These are phyloP conservation scores for Tetramorium alpestre DNA, from an alignment of 1,140 invertebrate genomes.

Conservation along the genomic window DNA sequence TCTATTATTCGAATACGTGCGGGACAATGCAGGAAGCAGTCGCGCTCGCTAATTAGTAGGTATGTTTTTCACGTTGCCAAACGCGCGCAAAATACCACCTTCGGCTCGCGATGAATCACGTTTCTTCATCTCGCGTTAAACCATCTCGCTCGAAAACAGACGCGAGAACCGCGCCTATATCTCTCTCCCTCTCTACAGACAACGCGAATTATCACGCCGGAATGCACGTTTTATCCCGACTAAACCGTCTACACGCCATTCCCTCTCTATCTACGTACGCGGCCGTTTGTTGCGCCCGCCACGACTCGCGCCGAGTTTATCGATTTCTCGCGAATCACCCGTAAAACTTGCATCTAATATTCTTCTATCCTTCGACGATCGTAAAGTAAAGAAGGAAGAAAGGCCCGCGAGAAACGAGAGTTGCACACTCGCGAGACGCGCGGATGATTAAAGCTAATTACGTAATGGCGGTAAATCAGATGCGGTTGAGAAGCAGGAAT, in stretches of 20 bases:
- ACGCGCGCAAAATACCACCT: background rate
- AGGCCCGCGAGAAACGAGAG: background rate
- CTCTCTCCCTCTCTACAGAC: background rate
- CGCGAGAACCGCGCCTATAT: slow-evolving; percentile 22
- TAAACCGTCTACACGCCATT: background rate
- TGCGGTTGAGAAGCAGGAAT: background rate
- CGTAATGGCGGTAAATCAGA: slow-evolving; percentile 24
- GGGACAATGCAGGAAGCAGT: background rate
- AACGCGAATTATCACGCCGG: slow-evolving; percentile 42
- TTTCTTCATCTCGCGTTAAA: background rate
- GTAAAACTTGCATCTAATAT: slow-evolving; percentile 9
- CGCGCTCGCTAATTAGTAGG: background rate
- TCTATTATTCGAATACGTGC: background rate
- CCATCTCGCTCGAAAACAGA: background rate
- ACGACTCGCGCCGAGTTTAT: background rate
- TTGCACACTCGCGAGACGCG: background rate
- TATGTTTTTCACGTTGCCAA: background rate
- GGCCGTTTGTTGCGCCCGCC: background rate
- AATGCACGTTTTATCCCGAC: slow-evolving; percentile 29
- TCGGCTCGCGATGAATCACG: slow-evolving; percentile 1
- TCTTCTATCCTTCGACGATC: background rate
- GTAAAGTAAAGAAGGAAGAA: background rate
- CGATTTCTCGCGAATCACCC: slow-evolving; percentile 11
- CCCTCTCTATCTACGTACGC: background rate
- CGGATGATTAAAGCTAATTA: slow-evolving; percentile 27